Conservation (phyloP, 1,140 invertebrate species). For the Ceratosolen fusciceps region DNA sequence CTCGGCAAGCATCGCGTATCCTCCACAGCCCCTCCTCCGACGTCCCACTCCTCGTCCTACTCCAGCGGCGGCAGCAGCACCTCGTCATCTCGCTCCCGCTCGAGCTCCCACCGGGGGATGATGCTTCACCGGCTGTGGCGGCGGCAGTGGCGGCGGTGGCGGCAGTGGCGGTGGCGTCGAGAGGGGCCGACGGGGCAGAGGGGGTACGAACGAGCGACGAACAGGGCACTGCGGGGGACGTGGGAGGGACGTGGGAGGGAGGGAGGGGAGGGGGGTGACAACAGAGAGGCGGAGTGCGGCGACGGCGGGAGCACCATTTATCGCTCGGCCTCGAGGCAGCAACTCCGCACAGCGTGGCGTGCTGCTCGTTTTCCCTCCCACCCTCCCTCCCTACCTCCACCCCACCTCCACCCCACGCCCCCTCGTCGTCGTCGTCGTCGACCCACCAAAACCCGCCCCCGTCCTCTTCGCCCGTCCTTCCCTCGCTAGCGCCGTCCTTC, state of each 20-base stretch:
- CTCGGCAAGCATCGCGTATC: slow-evolving; percentile 20
- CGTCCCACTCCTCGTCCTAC: background rate
- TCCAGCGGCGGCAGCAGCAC: background rate
- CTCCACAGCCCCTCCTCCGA: background rate
- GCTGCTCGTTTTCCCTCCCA: slow-evolving; percentile 33
- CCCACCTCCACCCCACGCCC: background rate
- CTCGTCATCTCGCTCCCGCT: background rate
- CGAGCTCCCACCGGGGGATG: slow-evolving; percentile 33
- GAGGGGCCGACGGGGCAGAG: no score
- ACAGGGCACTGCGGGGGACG: no score
- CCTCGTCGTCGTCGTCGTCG: background rate
- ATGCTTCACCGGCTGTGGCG: slow-evolving; percentile 11
- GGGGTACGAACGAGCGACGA: no score
- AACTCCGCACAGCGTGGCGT: slow-evolving; percentile 57
- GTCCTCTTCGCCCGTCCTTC: background rate
- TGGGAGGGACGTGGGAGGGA: no score
- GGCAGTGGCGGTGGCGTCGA: no score
- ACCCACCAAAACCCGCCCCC: background rate
- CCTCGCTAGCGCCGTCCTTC: background rate
- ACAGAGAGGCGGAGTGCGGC: slow-evolving; percentile 27
- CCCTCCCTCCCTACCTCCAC: background rate
- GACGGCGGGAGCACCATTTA: slow-evolving; percentile 65
- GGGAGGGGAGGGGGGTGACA: slow-evolving; percentile 23
- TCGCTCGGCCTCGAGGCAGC: slow-evolving; percentile 61
- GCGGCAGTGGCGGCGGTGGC: no score